Base-by-base conservation (phyloP, 2,113 vertebrate species). In the Salvelinus alpinus region DNA sequence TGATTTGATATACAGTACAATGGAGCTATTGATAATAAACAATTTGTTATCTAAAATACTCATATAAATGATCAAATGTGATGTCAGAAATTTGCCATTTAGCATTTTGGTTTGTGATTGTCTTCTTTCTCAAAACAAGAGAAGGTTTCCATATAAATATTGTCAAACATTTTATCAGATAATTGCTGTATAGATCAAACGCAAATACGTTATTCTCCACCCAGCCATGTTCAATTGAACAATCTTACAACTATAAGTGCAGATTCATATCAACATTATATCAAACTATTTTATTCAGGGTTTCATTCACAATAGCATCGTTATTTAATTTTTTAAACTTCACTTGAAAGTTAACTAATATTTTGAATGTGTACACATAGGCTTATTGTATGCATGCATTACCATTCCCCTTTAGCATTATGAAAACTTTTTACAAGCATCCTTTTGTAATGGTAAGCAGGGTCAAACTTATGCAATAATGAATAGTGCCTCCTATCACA, bases 391-490 rank as follows among this genome's bases (percentile, higher is more conserved):
- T 62, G n/a, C 18, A 62, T 62, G 59, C 59, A 16, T 90, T 86
- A 48, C 18, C 22, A 24, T 44, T 85, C 83, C 88, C 82, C 82
- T 78, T 79, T 84, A 78, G 81, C 80, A 78, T 78, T 90, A 79
- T 87, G 79, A 80, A 83, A 80, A 66, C 81, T 85, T 87, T 92
- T 88, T 86, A 38, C 54, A 86, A 87, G 92, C 94, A 94, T 94
- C 93, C 94, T 94, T 93, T 93, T 94, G 93, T 91, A 91, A 93
- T 85, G 92, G 92, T 82, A 88, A 94, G 91, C 93, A 94, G 94
- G 94, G 94, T 94, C 91, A 94, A 93, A 93, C 92, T 94, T 94
- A 94, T 94, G 94, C 94, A 94, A 94, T 94, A 94, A 92, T 90
- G 71, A 93, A 83, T 89, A 94, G 94, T 94, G 94, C 93, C 94